Evolutionary conservation across 2,888 invertebrate genomes (phyloP).

Genomic region (Prionchulus punctatus): DNA sequence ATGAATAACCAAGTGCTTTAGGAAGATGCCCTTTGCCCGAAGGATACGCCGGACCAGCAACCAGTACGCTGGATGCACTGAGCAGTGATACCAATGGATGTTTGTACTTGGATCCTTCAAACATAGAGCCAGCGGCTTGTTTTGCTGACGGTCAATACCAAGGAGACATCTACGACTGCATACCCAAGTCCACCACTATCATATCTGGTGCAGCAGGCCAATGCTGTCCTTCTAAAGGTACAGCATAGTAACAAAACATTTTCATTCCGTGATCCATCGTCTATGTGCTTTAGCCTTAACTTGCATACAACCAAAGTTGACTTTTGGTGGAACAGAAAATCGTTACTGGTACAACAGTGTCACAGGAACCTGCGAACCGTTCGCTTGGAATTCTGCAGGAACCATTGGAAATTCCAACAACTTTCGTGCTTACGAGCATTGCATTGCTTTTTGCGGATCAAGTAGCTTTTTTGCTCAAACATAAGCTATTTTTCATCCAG

Average conservation of each 20-base stretch:
- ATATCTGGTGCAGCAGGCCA: not conserved
- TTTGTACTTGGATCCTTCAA: not conserved
- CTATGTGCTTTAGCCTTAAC: not conserved
- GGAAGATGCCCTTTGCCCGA: not conserved
- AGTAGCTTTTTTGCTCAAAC: too few relatives aligned
- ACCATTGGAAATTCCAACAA: constrained; percentile 4
- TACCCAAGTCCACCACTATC: not conserved
- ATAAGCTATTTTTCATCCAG: too few relatives aligned
- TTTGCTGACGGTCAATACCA: not conserved
- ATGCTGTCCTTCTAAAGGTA: constrained; percentile 3
- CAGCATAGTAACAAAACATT: not conserved
- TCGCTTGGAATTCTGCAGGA: not conserved
- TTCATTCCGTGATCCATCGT: too few relatives aligned
- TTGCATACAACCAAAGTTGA: not conserved
- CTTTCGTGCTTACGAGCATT: constrained; percentile 6
- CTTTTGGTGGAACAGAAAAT: constrained; percentile 3
- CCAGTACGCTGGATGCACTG: not conserved
- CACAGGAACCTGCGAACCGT: constrained; percentile 4
- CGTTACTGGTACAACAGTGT: constrained; percentile 9
- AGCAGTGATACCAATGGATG: not conserved
- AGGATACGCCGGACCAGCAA: not conserved
- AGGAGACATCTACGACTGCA: constrained; percentile 7
- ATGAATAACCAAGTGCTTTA: not conserved
- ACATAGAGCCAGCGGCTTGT: not conserved
- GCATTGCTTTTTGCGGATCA: not conserved